Conservation (phyloP, 2,113 vertebrate species). For the Vombatus ursinus region DNA sequence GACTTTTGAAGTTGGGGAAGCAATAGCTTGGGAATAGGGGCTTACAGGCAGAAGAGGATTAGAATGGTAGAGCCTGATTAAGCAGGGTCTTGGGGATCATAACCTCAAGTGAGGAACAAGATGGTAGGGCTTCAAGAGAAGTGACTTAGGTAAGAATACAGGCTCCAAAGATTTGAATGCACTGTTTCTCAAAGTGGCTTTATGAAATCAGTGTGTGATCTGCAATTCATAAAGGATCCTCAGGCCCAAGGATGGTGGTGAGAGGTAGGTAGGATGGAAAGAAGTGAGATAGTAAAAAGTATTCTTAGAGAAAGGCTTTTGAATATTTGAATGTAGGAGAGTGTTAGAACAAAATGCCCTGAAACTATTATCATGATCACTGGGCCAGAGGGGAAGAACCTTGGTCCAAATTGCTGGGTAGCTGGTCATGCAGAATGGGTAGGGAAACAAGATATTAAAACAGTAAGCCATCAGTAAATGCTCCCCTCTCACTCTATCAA, state of each 20-base stretch:
- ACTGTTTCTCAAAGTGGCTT: constrained; percentile 3
- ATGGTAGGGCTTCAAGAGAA: not conserved
- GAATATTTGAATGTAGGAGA: not conserved
- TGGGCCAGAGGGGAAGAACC: not conserved
- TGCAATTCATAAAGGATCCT: not conserved
- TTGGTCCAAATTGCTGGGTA: constrained; percentile 23
- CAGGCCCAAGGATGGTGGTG: not conserved
- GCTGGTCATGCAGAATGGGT: not conserved
- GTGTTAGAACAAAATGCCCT: not conserved
- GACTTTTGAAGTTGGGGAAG: not conserved
- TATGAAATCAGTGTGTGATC: constrained; percentile 2
- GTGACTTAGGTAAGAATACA: constrained; percentile 25
- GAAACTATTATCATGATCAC: not conserved
- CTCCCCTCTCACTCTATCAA: not conserved
- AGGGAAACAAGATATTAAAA: constrained; percentile 3
- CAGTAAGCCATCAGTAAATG: not conserved
- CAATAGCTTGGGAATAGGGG: not conserved
- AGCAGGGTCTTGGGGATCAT: not conserved
- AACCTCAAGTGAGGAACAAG: not conserved
- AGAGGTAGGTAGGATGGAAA: not conserved
- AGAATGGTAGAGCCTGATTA: not conserved
- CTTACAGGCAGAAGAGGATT: not conserved
- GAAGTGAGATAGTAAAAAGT: not conserved
- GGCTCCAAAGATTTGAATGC: not conserved
- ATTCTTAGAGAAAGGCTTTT: not conserved